Evolutionary conservation across 2,888 invertebrate species (phyloP).

Genomic region (Achlya flavicornis): DNA sequence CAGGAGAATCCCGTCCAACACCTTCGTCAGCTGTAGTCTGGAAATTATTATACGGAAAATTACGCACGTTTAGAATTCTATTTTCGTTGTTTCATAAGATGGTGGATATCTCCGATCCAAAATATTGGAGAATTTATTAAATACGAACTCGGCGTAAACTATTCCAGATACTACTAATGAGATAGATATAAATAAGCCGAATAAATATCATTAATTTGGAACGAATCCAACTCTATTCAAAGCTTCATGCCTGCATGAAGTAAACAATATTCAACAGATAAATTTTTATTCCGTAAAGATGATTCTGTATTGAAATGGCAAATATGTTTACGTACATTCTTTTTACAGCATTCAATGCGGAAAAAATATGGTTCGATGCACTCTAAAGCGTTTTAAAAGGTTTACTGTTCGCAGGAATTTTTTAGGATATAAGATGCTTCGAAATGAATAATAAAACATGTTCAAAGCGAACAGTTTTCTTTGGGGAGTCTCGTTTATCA

Average conservation of each 20-base stretch:
- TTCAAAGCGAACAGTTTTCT: background rate
- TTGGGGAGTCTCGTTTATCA: background rate
- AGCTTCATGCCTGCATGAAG: background rate
- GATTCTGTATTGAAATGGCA: background rate
- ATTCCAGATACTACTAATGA: constrained; percentile 1
- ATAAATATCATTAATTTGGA: constrained; percentile 4
- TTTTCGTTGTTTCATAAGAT: background rate
- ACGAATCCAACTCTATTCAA: background rate
- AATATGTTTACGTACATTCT: background rate
- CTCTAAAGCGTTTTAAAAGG: background rate
- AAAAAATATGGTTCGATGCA: background rate
- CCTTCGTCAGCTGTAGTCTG: constrained; percentile 2
- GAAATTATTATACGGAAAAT: background rate
- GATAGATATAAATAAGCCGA: constrained; percentile 1
- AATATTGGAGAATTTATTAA: background rate
- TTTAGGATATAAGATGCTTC: background rate
- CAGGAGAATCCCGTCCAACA: background rate
- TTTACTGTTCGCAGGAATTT: background rate
- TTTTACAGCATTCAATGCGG: background rate
- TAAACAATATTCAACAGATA: background rate
- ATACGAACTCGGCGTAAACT: background rate
- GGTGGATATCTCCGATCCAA: too few species aligned
- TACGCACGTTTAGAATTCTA: background rate
- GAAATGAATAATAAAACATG: background rate
- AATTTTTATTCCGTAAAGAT: background rate